phyloP scores from a whole-genome alignment of 37 sponge, comb jelly and placozoan species.

The Halisarca cf. caerulea region DNA sequence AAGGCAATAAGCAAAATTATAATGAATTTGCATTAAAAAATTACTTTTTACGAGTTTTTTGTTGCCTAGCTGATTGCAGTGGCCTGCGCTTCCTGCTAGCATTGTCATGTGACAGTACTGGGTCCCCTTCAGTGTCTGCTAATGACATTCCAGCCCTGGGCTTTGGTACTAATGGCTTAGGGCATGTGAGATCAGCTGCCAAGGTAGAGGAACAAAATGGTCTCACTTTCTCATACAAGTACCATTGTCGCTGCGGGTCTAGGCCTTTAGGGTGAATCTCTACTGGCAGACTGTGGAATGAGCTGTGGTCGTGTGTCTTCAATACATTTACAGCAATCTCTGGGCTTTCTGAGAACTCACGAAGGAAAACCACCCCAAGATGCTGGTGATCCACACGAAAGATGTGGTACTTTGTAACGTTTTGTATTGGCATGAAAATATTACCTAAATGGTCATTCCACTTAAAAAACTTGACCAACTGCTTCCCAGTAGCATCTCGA shows the following conservation, averaged over 20 bases:
- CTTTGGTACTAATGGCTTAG: not conserved
- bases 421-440: not conserved
- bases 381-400: not conserved
- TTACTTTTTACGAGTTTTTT: too few species aligned
- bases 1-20: too few species aligned
- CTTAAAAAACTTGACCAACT: not conserved
- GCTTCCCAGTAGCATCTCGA: not conserved
- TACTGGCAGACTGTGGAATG: not conserved
- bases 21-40: too few species aligned
- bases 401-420: slow-evolving; percentile 3
- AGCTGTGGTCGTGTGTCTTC: not conserved
- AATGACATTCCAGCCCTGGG: too few species aligned
- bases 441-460: not conserved
- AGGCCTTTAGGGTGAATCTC: not conserved
- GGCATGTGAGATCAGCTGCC: not conserved
- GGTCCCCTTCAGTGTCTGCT: too few species aligned
- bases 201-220: not conserved
- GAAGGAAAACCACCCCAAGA: not conserved
- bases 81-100: too few species aligned
- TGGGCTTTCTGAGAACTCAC: not conserved
- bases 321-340: not conserved
- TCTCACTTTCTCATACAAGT: not conserved
- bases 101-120: too few species aligned
- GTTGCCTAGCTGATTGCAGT: too few species aligned
- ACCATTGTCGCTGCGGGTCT: not conserved